A percentile compares a stretch with the other conserved stretches of the same genome.
Evolutionary conservation across 2,797 vertebrate genomes (phyloP).

Genomic region (Clarias laeviceps): DNA sequence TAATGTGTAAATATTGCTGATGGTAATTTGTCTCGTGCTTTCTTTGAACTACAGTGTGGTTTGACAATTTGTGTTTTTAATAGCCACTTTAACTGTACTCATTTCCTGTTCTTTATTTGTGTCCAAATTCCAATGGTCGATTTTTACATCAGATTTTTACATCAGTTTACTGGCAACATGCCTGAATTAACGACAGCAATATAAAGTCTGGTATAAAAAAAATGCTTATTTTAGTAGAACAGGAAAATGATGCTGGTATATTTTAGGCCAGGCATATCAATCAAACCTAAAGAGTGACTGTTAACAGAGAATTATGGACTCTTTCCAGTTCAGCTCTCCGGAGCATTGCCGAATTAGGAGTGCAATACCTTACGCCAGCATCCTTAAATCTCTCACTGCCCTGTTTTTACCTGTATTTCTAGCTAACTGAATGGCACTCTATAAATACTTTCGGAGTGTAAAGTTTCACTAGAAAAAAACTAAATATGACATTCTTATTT

Average conservation of each 20-base stretch:
- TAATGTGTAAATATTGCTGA: constrained; percentile 53
- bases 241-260: constrained; percentile 12
- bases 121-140: neutral
- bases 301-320: constrained; percentile 31
- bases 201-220: constrained; percentile 5
- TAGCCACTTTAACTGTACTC: constrained; percentile 25
- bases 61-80: constrained; percentile 42
- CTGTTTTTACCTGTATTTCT: constrained; percentile 2
- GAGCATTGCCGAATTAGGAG: constrained; percentile 22
- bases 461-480: neutral
- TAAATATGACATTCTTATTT: constrained; percentile 11
- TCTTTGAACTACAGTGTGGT: constrained; percentile 45
- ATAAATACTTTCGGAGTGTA: neutral
- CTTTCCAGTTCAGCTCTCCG: constrained; percentile 30
- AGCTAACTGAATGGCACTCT: neutral
- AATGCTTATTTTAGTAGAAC: constrained; percentile 27
- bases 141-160: constrained; percentile 25
- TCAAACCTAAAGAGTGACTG: constrained; percentile 26
- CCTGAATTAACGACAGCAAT: constrained; percentile 30
- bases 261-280: constrained; percentile 31
- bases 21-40: constrained; percentile 47
- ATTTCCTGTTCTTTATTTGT: constrained; percentile 28
- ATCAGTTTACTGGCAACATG: neutral
- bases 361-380: constrained; percentile 30
- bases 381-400: constrained; percentile 3